These are phyloP conservation scores for Mythimna impura DNA, from an alignment of 2,888 invertebrate genomes.

Conservation along the genomic window DNA sequence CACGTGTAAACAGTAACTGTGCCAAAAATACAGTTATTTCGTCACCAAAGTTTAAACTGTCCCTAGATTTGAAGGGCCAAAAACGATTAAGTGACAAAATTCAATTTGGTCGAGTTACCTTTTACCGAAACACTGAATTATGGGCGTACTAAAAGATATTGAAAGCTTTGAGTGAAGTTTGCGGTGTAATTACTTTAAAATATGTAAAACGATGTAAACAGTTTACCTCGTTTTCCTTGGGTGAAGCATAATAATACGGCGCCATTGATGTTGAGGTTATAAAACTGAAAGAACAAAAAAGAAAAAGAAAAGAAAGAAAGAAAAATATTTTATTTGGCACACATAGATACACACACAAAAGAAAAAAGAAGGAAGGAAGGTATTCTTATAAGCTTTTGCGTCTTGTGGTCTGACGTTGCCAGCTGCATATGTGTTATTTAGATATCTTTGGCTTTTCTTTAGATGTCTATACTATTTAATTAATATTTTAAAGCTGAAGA, in stretches of 20 bases:
- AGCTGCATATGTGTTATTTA: slow-evolving; percentile 6
- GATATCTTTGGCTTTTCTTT: background rate
- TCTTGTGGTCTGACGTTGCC: background rate
- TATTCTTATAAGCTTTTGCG: slow-evolving; percentile 5
- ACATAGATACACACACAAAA: too few species aligned
- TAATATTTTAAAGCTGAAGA: too few species aligned
- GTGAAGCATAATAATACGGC: slow-evolving; percentile 38
- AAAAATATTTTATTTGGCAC: too few species aligned
- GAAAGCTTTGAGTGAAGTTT: slow-evolving; percentile 55
- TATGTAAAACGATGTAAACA: slow-evolving; percentile 61
- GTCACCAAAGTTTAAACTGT: slow-evolving; percentile 44
- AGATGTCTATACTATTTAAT: background rate
- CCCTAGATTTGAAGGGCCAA: slow-evolving; percentile 40
- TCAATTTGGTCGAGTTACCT: slow-evolving; percentile 49
- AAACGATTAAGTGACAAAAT: slow-evolving; percentile 51
- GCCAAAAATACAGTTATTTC: slow-evolving; percentile 17
- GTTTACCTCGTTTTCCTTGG: slow-evolving; percentile 32
- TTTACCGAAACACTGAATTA: slow-evolving; percentile 48
- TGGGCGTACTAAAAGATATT: slow-evolving; percentile 48
- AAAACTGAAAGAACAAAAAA: slow-evolving; percentile 21
- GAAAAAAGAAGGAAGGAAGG: too few species aligned
- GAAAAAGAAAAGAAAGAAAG: too few species aligned
- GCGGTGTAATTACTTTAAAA: slow-evolving; percentile 50
- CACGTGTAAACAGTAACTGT: slow-evolving; percentile 29
- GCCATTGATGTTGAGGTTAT: slow-evolving; percentile 15